phyloP scores from a whole-genome alignment of 2,113 vertebrate species.

The Xiphophorus couchianus region DNA sequence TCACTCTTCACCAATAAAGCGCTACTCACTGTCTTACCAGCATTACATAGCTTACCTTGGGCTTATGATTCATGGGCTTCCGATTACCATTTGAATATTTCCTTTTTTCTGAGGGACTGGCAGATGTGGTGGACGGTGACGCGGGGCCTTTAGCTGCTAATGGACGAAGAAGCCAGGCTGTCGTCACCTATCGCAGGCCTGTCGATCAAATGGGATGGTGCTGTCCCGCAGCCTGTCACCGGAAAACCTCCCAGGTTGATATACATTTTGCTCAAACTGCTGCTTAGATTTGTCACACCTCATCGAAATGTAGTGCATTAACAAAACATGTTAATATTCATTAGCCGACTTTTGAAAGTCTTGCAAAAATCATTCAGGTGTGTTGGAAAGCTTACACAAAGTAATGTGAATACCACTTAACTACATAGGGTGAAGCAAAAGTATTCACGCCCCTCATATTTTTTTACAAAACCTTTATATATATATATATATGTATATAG shows the following conservation, averaged over 20 bases:
- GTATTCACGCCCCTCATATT: background rate
- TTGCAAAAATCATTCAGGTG: background rate
- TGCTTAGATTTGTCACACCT: constrained; percentile 46
- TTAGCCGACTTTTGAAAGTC: constrained; percentile 3
- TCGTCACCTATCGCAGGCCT: constrained; percentile 62
- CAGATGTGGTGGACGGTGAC: constrained; percentile 64
- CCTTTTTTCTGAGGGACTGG: constrained; percentile 68
- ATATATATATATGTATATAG: too few species aligned
- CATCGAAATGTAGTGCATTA: constrained; percentile 2
- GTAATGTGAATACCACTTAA: background rate
- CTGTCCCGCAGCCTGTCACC: constrained; percentile 42
- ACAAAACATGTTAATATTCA: background rate
- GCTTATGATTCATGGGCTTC: constrained; percentile 84
- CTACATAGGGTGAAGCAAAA: background rate
- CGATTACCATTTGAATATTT: constrained; percentile 84
- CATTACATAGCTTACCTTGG: constrained; percentile 86
- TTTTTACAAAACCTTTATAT: background rate
- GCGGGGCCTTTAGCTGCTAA: constrained; percentile 62
- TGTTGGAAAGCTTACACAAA: background rate
- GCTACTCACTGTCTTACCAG: constrained; percentile 83
- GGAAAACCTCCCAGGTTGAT: constrained; percentile 64
- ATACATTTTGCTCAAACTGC: constrained; percentile 33
- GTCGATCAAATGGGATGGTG: constrained; percentile 53
- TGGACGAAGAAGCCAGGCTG: constrained; percentile 51
- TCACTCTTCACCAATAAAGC: constrained; percentile 83